Percentiles rank a stretch among this genome's conserved stretches.
These are phyloP conservation scores for Cavia aperea DNA, from an alignment of 2,113 vertebrate genomes.

Conservation along the genomic window DNA sequence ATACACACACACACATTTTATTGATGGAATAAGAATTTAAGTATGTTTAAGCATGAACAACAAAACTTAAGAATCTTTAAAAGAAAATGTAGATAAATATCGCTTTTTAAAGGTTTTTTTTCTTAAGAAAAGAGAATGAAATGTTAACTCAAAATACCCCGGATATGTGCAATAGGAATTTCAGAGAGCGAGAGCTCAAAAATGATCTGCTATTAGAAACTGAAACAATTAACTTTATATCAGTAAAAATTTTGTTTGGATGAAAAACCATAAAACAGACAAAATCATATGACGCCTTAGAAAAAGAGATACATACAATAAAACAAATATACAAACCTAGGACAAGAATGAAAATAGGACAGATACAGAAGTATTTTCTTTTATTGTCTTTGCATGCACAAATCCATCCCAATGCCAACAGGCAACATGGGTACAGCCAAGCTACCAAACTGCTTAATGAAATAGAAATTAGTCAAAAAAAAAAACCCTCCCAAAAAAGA, in stretches of 20 bases:
- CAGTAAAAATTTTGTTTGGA: conserved; percentile 16
- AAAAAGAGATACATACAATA: background rate
- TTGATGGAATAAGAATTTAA: background rate
- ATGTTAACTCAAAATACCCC: background rate
- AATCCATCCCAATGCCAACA: background rate
- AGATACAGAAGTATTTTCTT: conserved; percentile 4
- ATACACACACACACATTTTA: background rate
- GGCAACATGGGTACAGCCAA: background rate
- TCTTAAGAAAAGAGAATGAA: background rate
- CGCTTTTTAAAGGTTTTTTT: background rate
- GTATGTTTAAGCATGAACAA: background rate
- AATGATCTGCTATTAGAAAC: background rate
- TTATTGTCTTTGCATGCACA: background rate
- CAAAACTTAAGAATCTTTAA: conserved; percentile 14
- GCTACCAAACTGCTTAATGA: background rate
- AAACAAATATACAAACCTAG: conserved; percentile 7
- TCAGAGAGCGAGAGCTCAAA: background rate
- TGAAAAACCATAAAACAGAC: conserved; percentile 28
- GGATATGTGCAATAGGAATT: background rate
- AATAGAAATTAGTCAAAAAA: conserved; percentile 6
- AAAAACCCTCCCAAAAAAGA: background rate
- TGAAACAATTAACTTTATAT: background rate
- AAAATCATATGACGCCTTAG: background rate
- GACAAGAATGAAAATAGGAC: background rate
- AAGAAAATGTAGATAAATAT: background rate